Conservation (phyloP, 2,888 invertebrate genomes). For the Heliconius ethilla region DNA sequence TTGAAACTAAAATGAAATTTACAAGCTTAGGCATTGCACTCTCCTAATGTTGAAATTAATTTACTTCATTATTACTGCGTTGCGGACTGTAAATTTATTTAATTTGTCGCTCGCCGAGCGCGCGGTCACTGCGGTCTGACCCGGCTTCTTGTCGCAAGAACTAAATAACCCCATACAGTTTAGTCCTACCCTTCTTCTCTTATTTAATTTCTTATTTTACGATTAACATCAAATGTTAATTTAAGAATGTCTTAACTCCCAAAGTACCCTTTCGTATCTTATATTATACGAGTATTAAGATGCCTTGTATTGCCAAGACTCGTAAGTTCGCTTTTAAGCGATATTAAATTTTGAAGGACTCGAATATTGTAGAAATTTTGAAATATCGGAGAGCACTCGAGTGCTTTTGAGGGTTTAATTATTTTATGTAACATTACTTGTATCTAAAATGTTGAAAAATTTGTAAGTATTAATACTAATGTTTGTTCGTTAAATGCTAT, state of each 20-base stretch:
- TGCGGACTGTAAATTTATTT: conserved; percentile 63
- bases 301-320: conserved; percentile 34
- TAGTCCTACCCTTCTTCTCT: conserved; percentile 23
- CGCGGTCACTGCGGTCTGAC: conserved; percentile 55
- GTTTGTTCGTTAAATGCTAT: not conserved
- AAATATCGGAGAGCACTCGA: conserved; percentile 45
- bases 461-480: not conserved
- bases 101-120: conserved; percentile 63
- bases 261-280: conserved; percentile 32
- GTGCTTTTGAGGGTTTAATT: conserved; percentile 45
- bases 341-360: conserved; percentile 47
- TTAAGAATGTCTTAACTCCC: conserved; percentile 31
- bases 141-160: conserved; percentile 54
- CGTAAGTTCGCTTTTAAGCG: conserved; percentile 42
- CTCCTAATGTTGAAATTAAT: conserved; percentile 41
- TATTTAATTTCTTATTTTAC: conserved; percentile 38
- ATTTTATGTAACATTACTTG: conserved; percentile 33
- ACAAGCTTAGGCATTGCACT: conserved; percentile 28
- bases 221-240: conserved; percentile 32
- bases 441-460: not conserved
- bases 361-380: conserved; percentile 40
- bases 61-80: conserved; percentile 44
- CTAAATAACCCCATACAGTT: conserved; percentile 49
- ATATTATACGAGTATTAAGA: conserved; percentile 31
- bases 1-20: not conserved